Evolutionary conservation across 2,113 vertebrate genomes (phyloP).

Genomic region (Melanostigma gelatinosum): DNA sequence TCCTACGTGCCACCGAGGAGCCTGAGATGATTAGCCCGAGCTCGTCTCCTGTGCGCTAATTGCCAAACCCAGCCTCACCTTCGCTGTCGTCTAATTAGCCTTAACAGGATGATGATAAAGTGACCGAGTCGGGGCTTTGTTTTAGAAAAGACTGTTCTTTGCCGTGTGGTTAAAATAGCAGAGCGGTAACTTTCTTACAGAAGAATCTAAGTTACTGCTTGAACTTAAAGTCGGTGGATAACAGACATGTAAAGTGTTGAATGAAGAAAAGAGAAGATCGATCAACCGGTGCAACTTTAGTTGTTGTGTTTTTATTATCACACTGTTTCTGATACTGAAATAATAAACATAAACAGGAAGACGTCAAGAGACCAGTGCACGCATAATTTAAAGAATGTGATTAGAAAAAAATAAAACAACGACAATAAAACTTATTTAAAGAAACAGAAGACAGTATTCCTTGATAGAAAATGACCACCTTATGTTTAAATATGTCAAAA

Average conservation of each 20-base stretch:
- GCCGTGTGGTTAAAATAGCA: neutral
- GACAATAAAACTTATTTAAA: neutral
- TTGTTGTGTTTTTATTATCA: neutral
- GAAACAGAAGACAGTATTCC: neutral
- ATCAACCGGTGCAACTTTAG: neutral
- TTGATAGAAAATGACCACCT: neutral
- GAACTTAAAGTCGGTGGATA: neutral
- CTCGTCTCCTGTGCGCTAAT: constrained; percentile 92
- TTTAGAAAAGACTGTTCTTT: neutral
- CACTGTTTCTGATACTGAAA: neutral
- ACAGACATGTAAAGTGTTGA: neutral
- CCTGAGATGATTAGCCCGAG: constrained; percentile 90
- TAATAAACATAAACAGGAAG: neutral
- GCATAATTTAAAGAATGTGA: neutral
- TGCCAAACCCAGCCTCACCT: constrained; percentile 90
- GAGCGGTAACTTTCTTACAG: neutral
- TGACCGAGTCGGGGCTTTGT: constrained; percentile 42
- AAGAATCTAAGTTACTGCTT: neutral
- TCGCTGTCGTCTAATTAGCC: constrained; percentile 90
- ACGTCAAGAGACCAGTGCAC: neutral
- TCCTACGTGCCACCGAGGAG: constrained; percentile 88
- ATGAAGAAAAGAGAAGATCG: neutral
- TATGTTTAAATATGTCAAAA: neutral
- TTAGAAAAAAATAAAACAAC: neutral
- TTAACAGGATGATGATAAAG: constrained; percentile 87